Percentiles rank a stretch among this genome's conserved stretches.
Conservation (phyloP, 2,888 invertebrate species). For the Drosophila sordidapex region DNA sequence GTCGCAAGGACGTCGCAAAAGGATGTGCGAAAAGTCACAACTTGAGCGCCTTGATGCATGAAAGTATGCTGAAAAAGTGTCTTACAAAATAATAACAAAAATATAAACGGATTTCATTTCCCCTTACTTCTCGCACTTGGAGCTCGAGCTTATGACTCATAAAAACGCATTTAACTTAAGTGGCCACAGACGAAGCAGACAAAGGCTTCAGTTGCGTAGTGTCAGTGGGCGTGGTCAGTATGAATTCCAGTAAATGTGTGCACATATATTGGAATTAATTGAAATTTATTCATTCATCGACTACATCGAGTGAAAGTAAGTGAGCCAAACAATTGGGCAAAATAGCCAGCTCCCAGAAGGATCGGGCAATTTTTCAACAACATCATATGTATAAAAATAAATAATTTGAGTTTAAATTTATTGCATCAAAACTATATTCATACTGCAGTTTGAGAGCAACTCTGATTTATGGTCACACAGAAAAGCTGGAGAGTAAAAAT, state of each 20-base stretch:
- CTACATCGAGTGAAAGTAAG: conserved; percentile 16
- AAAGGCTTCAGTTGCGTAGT: neutral
- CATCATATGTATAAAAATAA: conserved; percentile 14
- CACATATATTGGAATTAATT: conserved; percentile 60
- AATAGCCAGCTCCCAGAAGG: conserved; percentile 31
- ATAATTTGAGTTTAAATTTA: conserved; percentile 43
- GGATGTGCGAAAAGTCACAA: conserved; percentile 69
- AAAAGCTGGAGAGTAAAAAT: conserved; percentile 53
- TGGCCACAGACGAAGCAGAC: conserved; percentile 31
- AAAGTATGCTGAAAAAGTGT: conserved; percentile 64
- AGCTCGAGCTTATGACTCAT: conserved; percentile 36
- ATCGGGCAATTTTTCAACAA: conserved; percentile 11
- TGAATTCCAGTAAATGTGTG: conserved; percentile 64
- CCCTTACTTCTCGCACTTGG: neutral
- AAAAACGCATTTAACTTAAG: conserved; percentile 67
- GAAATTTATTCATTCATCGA: conserved; percentile 46
- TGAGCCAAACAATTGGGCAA: conserved; percentile 38
- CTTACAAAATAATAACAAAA: conserved; percentile 35
- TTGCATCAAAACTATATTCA: conserved; percentile 36
- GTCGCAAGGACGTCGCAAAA: conserved; percentile 51
- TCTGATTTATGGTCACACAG: conserved; percentile 68
- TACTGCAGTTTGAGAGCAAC: conserved; percentile 36
- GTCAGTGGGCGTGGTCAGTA: conserved; percentile 34
- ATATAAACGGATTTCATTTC: conserved; percentile 28
- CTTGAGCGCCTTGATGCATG: conserved; percentile 41